Base-by-base conservation (phyloP, 2,797 vertebrate species). In the Sebastes steindachneri region DNA sequence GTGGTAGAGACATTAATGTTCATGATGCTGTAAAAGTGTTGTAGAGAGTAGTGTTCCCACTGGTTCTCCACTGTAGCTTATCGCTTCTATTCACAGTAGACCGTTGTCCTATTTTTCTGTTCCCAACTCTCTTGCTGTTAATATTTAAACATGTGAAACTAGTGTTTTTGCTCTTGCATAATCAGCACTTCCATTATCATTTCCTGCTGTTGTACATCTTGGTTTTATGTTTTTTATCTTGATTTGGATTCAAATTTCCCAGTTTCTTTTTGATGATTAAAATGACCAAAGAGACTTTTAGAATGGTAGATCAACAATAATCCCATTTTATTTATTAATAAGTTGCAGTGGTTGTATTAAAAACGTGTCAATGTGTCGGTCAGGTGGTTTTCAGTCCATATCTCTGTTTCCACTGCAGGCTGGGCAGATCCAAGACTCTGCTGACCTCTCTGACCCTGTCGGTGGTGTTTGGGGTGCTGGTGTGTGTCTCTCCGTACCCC, bases 391-490 rank as follows among this genome's bases (percentile, higher is more conserved):
- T 60, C 21, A 62, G 28, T 8, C 5, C 15, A 6, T 5, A 2
- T 79, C 17, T 66, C 25, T 79, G 53, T 85, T 72, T 48, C 25
- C 78, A 37, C 82, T 73, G 25, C 91, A 98, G 97, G 69, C 87
- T 97, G 80, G 97, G 97, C 75, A 87, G 97, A 4, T 95, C 95
- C 15, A 97, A 96, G 86, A 93, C 96, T 17, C 94, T 98, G 65
- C 92, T 98, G 83, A 88, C 95, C 83, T 97, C 97, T 3, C 91
- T 98, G 81, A 94, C 95, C 7, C 93, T 98, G 72, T 95, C 97
- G 0, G 96, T 97, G 80, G 95, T 97, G 45, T 97, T 97, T 1
- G 97, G 97, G 67, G 93, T 97, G 19, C 93, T 97, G 89, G 96
- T 97, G 37, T 97, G 97, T 1, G 96, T 97, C 23, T 96, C 97